These are phyloP conservation scores for Halcyon chelicuti DNA, from an alignment of 2,797 vertebrate species.

Conservation along the genomic window DNA sequence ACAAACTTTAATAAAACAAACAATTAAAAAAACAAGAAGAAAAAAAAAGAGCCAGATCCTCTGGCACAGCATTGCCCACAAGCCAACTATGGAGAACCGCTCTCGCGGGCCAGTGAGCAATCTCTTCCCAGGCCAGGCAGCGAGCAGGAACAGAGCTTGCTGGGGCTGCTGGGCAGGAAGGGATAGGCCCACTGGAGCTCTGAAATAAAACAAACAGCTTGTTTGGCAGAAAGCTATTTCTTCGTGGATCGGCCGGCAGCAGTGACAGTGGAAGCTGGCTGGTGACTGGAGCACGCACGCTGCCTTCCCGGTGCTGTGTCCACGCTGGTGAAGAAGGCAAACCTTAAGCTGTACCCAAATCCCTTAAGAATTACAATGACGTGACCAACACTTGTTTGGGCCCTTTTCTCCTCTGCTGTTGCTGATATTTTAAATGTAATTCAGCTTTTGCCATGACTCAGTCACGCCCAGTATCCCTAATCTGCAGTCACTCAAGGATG, in stretches of 20 bases:
- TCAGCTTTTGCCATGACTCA: not conserved
- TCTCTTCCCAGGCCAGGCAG: not conserved
- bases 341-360: not conserved
- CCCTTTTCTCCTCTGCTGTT: not conserved
- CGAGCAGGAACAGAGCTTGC: not conserved
- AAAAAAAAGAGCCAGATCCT: not conserved
- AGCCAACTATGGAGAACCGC: not conserved
- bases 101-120: not conserved
- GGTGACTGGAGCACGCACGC: not conserved
- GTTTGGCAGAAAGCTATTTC: conserved; percentile 8
- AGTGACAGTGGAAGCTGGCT: not conserved
- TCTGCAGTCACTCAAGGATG: not conserved
- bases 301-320: not conserved
- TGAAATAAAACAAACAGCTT: conserved; percentile 41
- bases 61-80: not conserved
- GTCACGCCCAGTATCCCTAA: not conserved
- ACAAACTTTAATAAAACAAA: conserved; percentile 56
- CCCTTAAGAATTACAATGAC: not conserved
- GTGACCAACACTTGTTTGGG: not conserved
- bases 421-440: not conserved
- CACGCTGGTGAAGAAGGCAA: not conserved
- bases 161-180: conserved; percentile 34
- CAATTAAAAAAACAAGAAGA: not conserved
- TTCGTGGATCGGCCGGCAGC: not conserved
- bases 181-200: not conserved